A percentile compares a stretch with the other conserved stretches of the same genome.
Evolutionary conservation across 2,888 invertebrate genomes (phyloP).

Genomic region (Aromia moschata): DNA sequence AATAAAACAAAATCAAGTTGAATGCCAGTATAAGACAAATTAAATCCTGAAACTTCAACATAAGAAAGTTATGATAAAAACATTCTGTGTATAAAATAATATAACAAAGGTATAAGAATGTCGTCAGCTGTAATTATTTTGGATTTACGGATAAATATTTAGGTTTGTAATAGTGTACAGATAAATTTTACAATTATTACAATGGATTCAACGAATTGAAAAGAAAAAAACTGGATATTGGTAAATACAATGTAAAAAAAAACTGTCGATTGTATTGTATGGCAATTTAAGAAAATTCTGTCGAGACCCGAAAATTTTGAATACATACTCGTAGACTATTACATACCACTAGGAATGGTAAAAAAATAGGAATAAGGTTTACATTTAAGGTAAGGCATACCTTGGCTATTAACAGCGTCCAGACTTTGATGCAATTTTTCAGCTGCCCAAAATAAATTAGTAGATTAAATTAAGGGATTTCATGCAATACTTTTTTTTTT

Average conservation of each 20-base stretch:
- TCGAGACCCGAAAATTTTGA: background rate
- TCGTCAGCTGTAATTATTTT: slow-evolving; percentile 10
- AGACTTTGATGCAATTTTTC: slow-evolving; percentile 72
- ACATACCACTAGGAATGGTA: slow-evolving; percentile 13
- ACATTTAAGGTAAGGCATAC: slow-evolving; percentile 61
- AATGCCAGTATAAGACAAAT: slow-evolving; percentile 38
- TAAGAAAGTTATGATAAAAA: slow-evolving; percentile 23
- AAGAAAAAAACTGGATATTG: too few species aligned
- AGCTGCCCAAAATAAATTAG: slow-evolving; percentile 64
- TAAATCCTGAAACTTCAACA: slow-evolving; percentile 37
- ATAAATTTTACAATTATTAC: too few species aligned
- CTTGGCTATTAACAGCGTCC: slow-evolving; percentile 73
- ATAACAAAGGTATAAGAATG: slow-evolving; percentile 12
- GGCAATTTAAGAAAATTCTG: background rate
- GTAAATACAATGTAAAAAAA: too few species aligned
- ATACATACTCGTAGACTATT: slow-evolving; percentile 9
- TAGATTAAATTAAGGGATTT: slow-evolving; percentile 37
- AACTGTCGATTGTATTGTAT: too few species aligned
- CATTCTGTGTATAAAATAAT: slow-evolving; percentile 13
- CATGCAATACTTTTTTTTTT: slow-evolving; percentile 19
- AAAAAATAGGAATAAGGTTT: slow-evolving; percentile 35
- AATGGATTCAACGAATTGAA: too few species aligned
- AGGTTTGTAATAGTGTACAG: slow-evolving; percentile 1
- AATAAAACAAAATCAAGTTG: slow-evolving; percentile 55
- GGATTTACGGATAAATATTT: slow-evolving; percentile 4